Evolutionary conservation across 2,888 invertebrate species (phyloP).

Genomic region (Unio delphinus): DNA sequence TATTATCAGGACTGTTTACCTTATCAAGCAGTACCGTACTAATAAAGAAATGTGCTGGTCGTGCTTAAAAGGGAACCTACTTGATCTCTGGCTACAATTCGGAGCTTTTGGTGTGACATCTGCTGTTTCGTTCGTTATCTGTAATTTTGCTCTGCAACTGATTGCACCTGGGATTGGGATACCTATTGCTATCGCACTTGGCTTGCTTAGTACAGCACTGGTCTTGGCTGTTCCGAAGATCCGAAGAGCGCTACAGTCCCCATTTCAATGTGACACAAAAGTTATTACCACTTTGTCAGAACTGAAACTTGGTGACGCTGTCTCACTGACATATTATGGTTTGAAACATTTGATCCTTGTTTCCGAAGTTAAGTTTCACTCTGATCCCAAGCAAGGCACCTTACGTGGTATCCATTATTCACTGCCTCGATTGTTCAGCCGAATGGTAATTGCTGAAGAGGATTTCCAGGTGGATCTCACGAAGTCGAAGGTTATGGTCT

Average conservation of each 20-base stretch:
- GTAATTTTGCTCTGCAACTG: constrained; percentile 4
- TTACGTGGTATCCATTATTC: constrained; percentile 12
- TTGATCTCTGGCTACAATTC: constrained; percentile 12
- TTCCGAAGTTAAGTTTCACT: constrained; percentile 1
- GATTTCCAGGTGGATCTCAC: constrained; percentile 1
- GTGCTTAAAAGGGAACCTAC: constrained; percentile 9
- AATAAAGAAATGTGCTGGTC: constrained; percentile 6
- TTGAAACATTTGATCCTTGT: constrained; percentile 5
- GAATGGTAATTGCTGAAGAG: constrained; percentile 7
- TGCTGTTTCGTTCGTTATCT: constrained; percentile 4
- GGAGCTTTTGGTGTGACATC: constrained; percentile 11
- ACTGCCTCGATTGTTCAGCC: neutral
- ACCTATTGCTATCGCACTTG: constrained; percentile 4
- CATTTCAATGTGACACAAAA: constrained; percentile 6
- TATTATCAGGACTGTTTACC: constrained; percentile 5
- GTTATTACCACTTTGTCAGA: constrained; percentile 3
- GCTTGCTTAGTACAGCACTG: constrained; percentile 3
- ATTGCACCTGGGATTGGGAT: constrained; percentile 5
- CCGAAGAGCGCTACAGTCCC: constrained; percentile 9
- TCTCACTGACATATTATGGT: constrained; percentile 4
- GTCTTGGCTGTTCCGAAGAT: constrained; percentile 7
- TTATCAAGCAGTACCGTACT: constrained; percentile 4
- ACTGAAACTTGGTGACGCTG: constrained; percentile 3
- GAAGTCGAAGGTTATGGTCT: neutral
- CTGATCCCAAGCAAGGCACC: neutral